Evolutionary conservation across 2,797 vertebrate species (phyloP).

Genomic region (Nyctibius grandis): DNA sequence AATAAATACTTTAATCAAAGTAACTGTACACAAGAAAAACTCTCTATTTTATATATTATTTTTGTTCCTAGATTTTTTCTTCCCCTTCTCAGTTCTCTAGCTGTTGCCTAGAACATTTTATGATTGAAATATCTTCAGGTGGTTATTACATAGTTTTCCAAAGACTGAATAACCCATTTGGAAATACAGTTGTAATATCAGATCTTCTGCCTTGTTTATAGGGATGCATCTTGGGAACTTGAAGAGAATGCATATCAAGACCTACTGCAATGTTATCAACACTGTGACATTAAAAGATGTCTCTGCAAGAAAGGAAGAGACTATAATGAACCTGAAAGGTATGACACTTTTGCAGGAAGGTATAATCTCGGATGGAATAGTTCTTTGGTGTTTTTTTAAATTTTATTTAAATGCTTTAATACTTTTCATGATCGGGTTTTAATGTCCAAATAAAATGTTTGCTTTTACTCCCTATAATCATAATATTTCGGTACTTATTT

Average conservation of each 20-base stretch:
- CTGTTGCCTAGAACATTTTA: neutral
- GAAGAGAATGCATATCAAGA: conserved; percentile 93
- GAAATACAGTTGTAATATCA: neutral
- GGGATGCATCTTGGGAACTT: conserved; percentile 97
- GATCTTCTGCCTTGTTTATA: conserved; percentile 52
- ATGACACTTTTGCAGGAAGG: neutral
- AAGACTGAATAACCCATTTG: neutral
- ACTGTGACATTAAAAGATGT: conserved; percentile 84
- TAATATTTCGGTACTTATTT: neutral
- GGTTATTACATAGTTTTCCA: neutral
- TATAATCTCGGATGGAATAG: neutral
- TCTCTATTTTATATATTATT: neutral
- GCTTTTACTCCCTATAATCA: neutral
- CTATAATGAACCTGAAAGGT: conserved; percentile 80
- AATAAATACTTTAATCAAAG: neutral
- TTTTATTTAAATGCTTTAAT: neutral
- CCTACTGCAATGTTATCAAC: conserved; percentile 84
- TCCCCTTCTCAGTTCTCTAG: neutral
- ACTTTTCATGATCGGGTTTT: neutral
- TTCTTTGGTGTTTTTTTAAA: neutral
- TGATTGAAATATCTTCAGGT: neutral
- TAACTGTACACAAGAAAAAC: neutral
- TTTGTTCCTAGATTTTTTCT: neutral
- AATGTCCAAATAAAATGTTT: neutral
- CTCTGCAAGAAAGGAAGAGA: conserved; percentile 80